A percentile compares a stretch with the other conserved stretches of the same genome.
Evolutionary conservation across 2,113 vertebrate species (phyloP).

Genomic region (Crotalus viridis): DNA sequence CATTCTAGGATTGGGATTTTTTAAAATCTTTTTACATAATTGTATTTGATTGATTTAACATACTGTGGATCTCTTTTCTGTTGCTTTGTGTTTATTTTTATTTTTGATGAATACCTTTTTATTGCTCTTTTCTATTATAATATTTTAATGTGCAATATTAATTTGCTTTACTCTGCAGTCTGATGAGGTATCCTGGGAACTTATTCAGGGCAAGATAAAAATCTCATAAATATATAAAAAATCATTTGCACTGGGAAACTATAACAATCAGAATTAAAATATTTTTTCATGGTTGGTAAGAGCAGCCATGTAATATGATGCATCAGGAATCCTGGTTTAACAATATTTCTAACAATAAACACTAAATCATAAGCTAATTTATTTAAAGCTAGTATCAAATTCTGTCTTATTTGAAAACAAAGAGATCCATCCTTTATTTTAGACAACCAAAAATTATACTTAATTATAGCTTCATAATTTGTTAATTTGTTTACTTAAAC

Average conservation of each 20-base stretch:
- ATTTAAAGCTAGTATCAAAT: neutral
- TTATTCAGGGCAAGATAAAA: neutral
- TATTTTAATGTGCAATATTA: neutral
- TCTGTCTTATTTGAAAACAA: neutral
- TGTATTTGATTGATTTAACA: neutral
- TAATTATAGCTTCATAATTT: neutral
- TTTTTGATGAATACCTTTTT: neutral
- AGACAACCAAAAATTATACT: neutral
- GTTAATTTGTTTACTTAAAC: neutral
- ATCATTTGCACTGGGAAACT: neutral
- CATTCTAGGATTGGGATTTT: neutral
- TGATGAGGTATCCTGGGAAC: neutral
- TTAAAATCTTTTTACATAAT: neutral
- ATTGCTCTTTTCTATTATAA: neutral
- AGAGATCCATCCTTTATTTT: neutral
- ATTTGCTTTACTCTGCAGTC: neutral
- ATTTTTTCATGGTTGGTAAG: neutral
- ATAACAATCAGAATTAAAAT: neutral
- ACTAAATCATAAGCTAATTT: neutral
- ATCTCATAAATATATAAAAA: neutral
- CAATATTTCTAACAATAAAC: neutral
- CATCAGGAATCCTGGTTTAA: neutral
- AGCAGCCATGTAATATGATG: neutral
- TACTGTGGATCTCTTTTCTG: neutral
- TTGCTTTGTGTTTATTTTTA: neutral